Conservation (phyloP, 2,888 invertebrate genomes). For the Acanthococcus lagerstroemiae region DNA sequence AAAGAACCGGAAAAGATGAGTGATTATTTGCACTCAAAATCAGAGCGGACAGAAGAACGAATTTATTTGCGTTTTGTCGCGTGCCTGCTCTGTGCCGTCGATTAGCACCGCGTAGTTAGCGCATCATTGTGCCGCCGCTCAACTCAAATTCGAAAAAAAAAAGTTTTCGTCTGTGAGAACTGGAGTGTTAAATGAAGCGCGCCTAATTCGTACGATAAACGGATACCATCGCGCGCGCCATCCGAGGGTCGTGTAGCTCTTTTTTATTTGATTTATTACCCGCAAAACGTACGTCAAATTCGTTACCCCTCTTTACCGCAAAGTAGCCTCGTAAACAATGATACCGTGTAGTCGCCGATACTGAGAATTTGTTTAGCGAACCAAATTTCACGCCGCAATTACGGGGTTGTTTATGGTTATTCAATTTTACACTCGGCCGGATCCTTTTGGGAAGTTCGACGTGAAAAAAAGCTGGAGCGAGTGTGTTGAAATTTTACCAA, state of each 20-base stretch:
- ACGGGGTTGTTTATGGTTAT: neutral
- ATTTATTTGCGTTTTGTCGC: constrained; percentile 18
- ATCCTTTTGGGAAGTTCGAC: no score
- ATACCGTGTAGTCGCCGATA: neutral
- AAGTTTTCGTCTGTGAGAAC: neutral
- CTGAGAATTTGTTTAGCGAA: neutral
- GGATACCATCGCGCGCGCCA: neutral
- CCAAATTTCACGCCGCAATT: neutral
- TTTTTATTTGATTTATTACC: neutral
- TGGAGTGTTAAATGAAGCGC: neutral
- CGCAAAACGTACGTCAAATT: neutral
- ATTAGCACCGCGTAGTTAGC: neutral
- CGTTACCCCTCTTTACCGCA: neutral
- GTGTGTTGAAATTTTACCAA: neutral
- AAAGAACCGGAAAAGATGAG: neutral
- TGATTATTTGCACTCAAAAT: constrained; percentile 13
- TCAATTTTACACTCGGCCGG: neutral
- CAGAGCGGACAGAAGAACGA: constrained; percentile 6
- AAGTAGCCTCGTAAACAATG: neutral
- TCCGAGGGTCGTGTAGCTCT: neutral
- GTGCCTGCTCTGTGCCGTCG: neutral
- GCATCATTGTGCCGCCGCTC: neutral
- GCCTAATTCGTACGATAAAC: neutral
- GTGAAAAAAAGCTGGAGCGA: neutral
- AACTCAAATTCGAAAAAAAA: neutral